Percentiles rank a stretch among this genome's conserved stretches.
Evolutionary conservation across 2,113 vertebrate species (phyloP).

Genomic region (Octodon degus): DNA sequence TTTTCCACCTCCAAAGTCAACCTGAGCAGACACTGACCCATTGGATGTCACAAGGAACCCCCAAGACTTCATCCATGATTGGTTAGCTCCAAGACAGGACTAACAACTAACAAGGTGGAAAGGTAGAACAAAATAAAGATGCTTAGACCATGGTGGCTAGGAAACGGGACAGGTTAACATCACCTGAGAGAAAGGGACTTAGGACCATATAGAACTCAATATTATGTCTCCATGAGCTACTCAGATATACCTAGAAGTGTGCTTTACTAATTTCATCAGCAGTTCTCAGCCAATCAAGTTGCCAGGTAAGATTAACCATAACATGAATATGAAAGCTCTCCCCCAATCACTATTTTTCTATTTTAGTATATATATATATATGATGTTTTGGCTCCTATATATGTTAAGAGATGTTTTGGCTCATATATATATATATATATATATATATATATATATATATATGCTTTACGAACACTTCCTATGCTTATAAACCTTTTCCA

Average conservation of each 20-base stretch:
- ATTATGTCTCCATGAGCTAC: not conserved
- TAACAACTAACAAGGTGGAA: not conserved
- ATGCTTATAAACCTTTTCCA: no score
- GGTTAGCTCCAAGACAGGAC: not conserved
- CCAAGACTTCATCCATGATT: not conserved
- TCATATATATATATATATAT: no score
- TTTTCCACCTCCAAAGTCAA: not conserved
- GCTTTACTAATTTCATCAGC: not conserved
- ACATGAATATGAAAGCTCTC: not conserved
- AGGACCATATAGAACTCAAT: not conserved
- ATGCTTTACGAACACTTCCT: no score
- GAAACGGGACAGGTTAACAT: not conserved
- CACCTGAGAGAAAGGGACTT: not conserved
- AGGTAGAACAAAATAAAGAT: not conserved
- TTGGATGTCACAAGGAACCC: not conserved
- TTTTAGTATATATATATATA: no score
- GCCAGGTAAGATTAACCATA: not conserved
- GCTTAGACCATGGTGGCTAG: not conserved
- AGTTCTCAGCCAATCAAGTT: not conserved
- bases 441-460: no score
- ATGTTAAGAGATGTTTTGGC: no score
- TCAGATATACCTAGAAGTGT: not conserved
- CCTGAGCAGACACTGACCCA: not conserved
- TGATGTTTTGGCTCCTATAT: no score
- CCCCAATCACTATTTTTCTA: not conserved